Evolutionary conservation across 2,888 invertebrate genomes (phyloP).

Genomic region (Phlogophora meticulosa): DNA sequence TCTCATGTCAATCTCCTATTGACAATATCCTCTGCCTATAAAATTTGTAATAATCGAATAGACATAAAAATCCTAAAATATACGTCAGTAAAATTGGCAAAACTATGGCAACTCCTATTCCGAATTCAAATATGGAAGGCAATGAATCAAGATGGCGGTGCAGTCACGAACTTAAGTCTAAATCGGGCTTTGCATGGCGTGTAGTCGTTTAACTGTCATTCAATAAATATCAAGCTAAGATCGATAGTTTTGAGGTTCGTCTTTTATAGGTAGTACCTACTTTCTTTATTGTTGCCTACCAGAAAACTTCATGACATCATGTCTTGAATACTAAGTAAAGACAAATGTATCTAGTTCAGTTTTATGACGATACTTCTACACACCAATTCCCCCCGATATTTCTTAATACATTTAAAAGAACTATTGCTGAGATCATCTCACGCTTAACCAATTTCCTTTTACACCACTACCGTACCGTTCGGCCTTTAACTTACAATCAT

Average conservation of each 20-base stretch:
- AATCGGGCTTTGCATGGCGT: slow-evolving; percentile 57
- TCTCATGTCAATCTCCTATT: slow-evolving; percentile 8
- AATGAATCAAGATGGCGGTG: slow-evolving; percentile 42
- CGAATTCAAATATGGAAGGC: slow-evolving; percentile 44
- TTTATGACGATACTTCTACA: background rate
- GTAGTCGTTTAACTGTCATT: slow-evolving; percentile 44
- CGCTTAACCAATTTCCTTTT: slow-evolving; percentile 53
- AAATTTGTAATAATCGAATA: slow-evolving; percentile 9
- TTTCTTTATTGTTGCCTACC: background rate
- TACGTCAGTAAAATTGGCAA: slow-evolving; percentile 45
- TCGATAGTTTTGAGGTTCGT: slow-evolving; percentile 29
- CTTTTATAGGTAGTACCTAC: background rate
- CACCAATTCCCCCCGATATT: slow-evolving; percentile 7
- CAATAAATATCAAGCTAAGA: slow-evolving; percentile 42
- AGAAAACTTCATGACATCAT: slow-evolving; percentile 5
- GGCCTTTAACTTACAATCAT: slow-evolving; percentile 60
- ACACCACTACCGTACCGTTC: slow-evolving; percentile 23
- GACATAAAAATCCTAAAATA: slow-evolving; percentile 52
- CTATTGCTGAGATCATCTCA: slow-evolving; percentile 18
- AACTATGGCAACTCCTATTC: slow-evolving; percentile 49
- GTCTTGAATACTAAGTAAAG: background rate
- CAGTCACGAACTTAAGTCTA: slow-evolving; percentile 61
- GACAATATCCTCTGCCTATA: background rate
- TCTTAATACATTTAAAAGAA: slow-evolving; percentile 20
- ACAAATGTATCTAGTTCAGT: too few species aligned